These are phyloP conservation scores for Ovibos moschatus DNA, from an alignment of 2,113 vertebrate species.

Conservation along the genomic window DNA sequence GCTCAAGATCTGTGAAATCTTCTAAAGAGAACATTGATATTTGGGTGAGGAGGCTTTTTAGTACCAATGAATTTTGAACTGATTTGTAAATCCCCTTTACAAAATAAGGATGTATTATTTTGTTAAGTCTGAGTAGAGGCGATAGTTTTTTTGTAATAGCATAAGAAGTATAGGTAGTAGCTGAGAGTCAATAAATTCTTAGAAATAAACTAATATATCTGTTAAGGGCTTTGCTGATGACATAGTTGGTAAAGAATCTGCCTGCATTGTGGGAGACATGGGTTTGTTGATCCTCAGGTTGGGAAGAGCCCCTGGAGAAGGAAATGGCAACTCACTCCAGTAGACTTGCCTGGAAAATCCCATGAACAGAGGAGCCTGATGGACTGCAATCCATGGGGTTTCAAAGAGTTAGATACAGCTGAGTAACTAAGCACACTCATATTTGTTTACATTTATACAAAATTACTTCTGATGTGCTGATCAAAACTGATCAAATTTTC, in stretches of 20 bases:
- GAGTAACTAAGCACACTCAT: neutral
- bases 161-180: neutral
- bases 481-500: neutral
- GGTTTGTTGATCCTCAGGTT: neutral
- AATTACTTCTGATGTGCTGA: neutral
- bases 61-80: neutral
- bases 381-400: neutral
- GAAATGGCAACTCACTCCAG: neutral
- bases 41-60: neutral
- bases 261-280: neutral
- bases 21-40: neutral
- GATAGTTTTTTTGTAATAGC: neutral
- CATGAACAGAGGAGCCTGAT: neutral
- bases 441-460: neutral
- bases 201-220: neutral
- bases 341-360: neutral
- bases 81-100: neutral
- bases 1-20: neutral
- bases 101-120: neutral
- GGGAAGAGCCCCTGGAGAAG: neutral
- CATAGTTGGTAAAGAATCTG: neutral
- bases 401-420: neutral
- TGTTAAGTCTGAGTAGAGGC: neutral
- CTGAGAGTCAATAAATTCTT: neutral
- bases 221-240: neutral